Percentiles rank a stretch among this genome's conserved stretches.
These are phyloP conservation scores for Tachina fera DNA, from an alignment of 2,888 invertebrate genomes.

Conservation along the genomic window DNA sequence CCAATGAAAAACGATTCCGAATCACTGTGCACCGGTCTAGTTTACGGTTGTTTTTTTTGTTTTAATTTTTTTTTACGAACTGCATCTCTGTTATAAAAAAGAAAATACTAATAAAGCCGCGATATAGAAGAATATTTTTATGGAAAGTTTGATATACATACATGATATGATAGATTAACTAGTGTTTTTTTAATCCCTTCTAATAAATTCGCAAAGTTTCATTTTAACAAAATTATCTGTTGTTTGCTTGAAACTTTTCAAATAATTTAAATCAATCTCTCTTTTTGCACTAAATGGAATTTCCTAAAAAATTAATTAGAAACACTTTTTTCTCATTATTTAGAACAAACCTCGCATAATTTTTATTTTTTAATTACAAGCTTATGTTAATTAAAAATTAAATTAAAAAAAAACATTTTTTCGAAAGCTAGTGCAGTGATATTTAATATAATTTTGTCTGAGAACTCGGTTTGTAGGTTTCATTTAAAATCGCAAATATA, in stretches of 20 bases:
- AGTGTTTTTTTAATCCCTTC: too few species aligned
- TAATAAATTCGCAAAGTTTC: too few species aligned
- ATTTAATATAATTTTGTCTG: constrained; percentile 63
- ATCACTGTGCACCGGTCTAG: too few species aligned
- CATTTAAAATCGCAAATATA: constrained; percentile 17
- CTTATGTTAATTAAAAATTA: constrained; percentile 56
- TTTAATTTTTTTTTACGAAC: too few species aligned
- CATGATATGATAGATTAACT: too few species aligned
- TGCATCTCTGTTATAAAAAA: too few species aligned
- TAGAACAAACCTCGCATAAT: background rate
- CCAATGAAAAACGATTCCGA: too few species aligned
- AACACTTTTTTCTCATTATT: background rate
- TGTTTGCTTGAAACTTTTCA: background rate
- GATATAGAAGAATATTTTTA: too few species aligned
- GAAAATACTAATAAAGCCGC: too few species aligned
- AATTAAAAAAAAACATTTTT: constrained; percentile 24
- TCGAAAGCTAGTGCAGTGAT: constrained; percentile 36
- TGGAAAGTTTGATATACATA: too few species aligned
- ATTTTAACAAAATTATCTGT: too few species aligned
- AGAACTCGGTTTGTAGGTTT: constrained; percentile 72
- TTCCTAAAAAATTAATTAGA: background rate
- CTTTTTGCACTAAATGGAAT: constrained; percentile 17
- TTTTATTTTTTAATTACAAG: background rate
- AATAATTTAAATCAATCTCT: background rate
- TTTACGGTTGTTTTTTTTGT: too few species aligned